Conservation (phyloP, 2,888 invertebrate genomes). For the Parascotia fuliginaria region DNA sequence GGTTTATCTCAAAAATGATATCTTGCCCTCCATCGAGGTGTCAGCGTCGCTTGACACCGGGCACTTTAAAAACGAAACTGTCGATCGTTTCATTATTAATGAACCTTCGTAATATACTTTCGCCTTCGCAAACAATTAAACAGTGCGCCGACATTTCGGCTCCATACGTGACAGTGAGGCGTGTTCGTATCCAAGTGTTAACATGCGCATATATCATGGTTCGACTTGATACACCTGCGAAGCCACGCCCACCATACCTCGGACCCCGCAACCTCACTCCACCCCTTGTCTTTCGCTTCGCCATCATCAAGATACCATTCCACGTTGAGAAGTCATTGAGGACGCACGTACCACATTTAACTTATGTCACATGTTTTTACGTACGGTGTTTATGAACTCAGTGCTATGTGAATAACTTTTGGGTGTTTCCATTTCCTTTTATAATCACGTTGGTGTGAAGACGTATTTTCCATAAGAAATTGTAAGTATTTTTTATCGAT, state of each 20-base stretch:
- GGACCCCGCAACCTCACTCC: constrained; percentile 48
- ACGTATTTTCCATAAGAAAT: constrained; percentile 27
- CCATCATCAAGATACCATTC: constrained; percentile 78
- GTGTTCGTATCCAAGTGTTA: constrained; percentile 76
- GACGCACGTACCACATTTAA: constrained; percentile 56
- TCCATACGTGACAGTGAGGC: constrained; percentile 77
- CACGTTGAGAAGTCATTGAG: constrained; percentile 65
- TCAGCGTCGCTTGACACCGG: constrained; percentile 39
- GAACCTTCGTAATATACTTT: constrained; percentile 59
- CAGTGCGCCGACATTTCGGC: constrained; percentile 50
- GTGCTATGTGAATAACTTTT: constrained; percentile 71
- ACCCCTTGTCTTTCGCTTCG: constrained; percentile 65
- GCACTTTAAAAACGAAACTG: constrained; percentile 45
- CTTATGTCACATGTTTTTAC: constrained; percentile 46
- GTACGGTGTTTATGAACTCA: constrained; percentile 64
- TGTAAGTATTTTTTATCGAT: constrained; percentile 45
- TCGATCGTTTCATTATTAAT: constrained; percentile 55
- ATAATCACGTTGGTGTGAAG: constrained; percentile 39
- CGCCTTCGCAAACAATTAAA: constrained; percentile 71
- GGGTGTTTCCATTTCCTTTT: constrained; percentile 53
- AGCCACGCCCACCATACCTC: constrained; percentile 63
- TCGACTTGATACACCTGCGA: constrained; percentile 77
- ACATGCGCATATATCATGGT: constrained; percentile 82
- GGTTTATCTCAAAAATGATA: constrained; percentile 52
- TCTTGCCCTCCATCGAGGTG: constrained; percentile 56